A percentile compares a stretch with the other conserved stretches of the same genome.
Evolutionary conservation across 2,888 invertebrate genomes (phyloP).

Genomic region (Toxonevra muliebris): DNA sequence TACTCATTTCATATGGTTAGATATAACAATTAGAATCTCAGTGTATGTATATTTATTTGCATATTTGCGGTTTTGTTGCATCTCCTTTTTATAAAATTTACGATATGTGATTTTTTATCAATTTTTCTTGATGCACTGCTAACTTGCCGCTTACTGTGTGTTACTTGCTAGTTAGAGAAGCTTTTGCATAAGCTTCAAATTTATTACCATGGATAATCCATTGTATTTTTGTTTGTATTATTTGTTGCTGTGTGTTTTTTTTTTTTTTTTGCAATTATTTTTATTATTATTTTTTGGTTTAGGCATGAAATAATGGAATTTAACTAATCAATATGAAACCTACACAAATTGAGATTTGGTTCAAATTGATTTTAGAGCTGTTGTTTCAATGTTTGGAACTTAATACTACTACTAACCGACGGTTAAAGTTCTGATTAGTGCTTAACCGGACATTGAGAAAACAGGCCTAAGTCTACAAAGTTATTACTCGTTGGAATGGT

Average conservation of each 20-base stretch:
- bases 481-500: background rate
- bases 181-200: slow-evolving; percentile 52
- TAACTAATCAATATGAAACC: too few species aligned
- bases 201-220: slow-evolving; percentile 57
- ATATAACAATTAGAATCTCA: background rate
- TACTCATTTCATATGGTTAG: background rate
- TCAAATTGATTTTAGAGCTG: too few species aligned
- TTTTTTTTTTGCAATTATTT: too few species aligned
- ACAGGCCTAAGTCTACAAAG: too few species aligned
- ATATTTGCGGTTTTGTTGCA: slow-evolving; percentile 37
- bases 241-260: too few species aligned
- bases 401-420: too few species aligned
- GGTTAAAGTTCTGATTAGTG: too few species aligned
- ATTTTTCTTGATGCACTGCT: slow-evolving; percentile 29
- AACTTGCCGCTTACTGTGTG: slow-evolving; percentile 12
- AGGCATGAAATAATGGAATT: too few species aligned
- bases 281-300: too few species aligned
- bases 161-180: slow-evolving; percentile 9
- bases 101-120: slow-evolving; percentile 57
- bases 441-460: too few species aligned
- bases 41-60: background rate
- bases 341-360: too few species aligned
- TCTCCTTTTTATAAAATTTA: slow-evolving; percentile 57
- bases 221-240: slow-evolving; percentile 43
- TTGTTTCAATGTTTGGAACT: too few species aligned